Conservation (phyloP, 2,797 vertebrate species). For the Rhinogobio ventralis region DNA sequence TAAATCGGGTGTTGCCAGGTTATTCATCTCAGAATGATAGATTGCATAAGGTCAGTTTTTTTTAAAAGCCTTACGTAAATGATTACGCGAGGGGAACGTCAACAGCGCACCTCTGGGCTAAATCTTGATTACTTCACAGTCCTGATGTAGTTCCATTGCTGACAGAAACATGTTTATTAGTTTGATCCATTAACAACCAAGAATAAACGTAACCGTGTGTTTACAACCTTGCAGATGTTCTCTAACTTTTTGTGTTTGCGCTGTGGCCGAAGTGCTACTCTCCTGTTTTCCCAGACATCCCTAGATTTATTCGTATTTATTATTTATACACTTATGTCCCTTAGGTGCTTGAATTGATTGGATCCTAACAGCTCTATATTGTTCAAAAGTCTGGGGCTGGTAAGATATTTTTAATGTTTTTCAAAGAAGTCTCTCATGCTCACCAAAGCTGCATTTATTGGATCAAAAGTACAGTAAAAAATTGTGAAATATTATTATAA, state of each 20-base stretch:
- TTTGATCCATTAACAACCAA: not conserved
- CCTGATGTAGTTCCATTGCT: slow-evolving; percentile 13
- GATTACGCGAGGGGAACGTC: not conserved
- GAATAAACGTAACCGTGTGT: not conserved
- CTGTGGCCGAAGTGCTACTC: not conserved
- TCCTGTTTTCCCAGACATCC: slow-evolving; percentile 17
- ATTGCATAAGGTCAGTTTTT: slow-evolving; percentile 30
- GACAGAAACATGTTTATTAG: slow-evolving; percentile 3
- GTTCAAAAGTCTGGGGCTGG: not conserved
- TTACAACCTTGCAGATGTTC: not conserved
- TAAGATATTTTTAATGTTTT: too few relatives aligned
- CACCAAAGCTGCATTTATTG: not conserved
- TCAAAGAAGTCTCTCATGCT: not conserved
- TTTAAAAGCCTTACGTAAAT: slow-evolving; percentile 36
- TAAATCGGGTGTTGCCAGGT: not conserved
- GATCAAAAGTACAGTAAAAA: not conserved
- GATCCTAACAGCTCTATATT: not conserved
- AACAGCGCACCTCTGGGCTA: not conserved
- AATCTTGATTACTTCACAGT: slow-evolving; percentile 25
- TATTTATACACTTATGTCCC: slow-evolving; percentile 33
- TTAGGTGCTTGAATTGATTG: slow-evolving; percentile 25
- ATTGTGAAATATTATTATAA: not conserved
- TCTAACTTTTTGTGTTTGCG: not conserved
- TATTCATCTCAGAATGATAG: slow-evolving; percentile 19
- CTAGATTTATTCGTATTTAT: slow-evolving; percentile 20